Conservation (phyloP, 2,797 vertebrate genomes). For the Tadarida brasiliensis region DNA sequence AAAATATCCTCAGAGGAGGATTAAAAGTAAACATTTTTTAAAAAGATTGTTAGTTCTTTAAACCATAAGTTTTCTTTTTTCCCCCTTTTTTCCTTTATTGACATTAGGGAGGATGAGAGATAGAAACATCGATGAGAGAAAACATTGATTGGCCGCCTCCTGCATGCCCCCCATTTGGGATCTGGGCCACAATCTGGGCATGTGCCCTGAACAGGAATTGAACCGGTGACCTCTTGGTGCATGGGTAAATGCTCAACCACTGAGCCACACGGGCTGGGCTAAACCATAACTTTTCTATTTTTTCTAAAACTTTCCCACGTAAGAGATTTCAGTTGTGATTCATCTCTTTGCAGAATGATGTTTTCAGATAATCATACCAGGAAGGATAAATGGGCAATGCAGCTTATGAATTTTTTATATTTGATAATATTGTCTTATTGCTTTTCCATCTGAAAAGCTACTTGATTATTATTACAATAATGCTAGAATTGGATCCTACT, state of each 20-base stretch:
- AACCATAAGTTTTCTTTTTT: not conserved
- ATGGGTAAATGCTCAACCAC: no score
- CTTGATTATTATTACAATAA: not conserved
- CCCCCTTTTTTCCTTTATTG: not conserved
- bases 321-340: not conserved
- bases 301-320: not conserved
- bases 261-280: not conserved
- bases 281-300: not conserved
- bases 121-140: no score
- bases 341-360: not conserved
- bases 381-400: not conserved
- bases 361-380: not conserved
- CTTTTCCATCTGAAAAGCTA: slow-evolving; percentile 10
- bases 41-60: not conserved
- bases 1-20: no score
- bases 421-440: not conserved
- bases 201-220: no score
- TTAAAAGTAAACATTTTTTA: no score
- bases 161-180: no score
- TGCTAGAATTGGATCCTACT: not conserved
- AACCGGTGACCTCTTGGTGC: no score
- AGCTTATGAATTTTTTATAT: not conserved
- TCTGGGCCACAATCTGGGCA: no score
- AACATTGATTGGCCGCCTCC: no score
- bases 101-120: no score